These are phyloP conservation scores for Phyllopteryx taeniolatus DNA, from an alignment of 2,113 vertebrate species.

Conservation along the genomic window DNA sequence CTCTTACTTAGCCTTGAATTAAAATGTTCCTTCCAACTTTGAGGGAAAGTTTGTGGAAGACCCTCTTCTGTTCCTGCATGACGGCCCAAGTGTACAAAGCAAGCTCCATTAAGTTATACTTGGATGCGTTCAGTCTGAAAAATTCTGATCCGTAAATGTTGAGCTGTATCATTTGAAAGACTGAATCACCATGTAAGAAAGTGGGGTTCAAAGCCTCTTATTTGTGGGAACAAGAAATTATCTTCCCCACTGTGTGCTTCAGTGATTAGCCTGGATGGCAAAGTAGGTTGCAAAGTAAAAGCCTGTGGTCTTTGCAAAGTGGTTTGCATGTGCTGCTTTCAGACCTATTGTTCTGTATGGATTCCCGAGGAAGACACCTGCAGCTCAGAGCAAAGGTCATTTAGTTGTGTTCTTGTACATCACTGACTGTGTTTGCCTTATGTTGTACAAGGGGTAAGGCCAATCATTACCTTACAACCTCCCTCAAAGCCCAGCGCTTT, in stretches of 20 bases:
- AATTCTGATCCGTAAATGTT: not conserved
- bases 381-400: conserved; percentile 69
- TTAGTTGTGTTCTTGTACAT: conserved; percentile 66
- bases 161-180: not conserved
- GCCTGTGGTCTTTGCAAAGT: conserved; percentile 6
- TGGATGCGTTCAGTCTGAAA: too few relatives aligned
- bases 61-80: not conserved
- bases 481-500: conserved; percentile 23
- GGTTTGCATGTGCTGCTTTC: conserved; percentile 36
- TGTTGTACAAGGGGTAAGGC: conserved; percentile 80
- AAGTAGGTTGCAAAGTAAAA: conserved; percentile 4
- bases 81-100: not conserved
- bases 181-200: conserved; percentile 3
- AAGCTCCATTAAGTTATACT: not conserved
- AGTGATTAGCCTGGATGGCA: conserved; percentile 11
- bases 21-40: not conserved
- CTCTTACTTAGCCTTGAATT: not conserved
- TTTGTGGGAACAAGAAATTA: conserved; percentile 20
- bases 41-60: not conserved
- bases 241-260: not conserved
- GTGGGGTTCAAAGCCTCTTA: not conserved
- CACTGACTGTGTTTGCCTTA: conserved; percentile 79
- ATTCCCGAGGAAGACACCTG: conserved; percentile 57
- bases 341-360: conserved; percentile 25
- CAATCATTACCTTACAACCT: conserved; percentile 75